These are phyloP conservation scores for Petrophora chlorosata DNA, from an alignment of 2,888 invertebrate species.

Conservation along the genomic window DNA sequence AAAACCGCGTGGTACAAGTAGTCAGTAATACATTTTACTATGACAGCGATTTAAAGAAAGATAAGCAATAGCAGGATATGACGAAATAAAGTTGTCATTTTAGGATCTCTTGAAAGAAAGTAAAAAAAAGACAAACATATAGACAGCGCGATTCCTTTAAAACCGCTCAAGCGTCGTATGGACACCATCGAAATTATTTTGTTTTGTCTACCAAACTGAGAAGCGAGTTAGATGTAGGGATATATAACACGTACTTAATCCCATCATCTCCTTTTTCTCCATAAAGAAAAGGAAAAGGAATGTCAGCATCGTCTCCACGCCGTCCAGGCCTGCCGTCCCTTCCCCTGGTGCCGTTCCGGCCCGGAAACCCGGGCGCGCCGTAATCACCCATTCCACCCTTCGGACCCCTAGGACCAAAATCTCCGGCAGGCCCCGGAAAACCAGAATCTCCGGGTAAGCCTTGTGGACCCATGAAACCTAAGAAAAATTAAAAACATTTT, in stretches of 20 bases:
- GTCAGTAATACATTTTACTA: too few species aligned
- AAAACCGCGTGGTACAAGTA: too few species aligned
- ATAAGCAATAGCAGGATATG: too few species aligned
- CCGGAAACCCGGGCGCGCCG: constrained; percentile 76
- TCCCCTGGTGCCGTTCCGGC: constrained; percentile 77
- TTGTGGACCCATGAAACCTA: constrained; percentile 72
- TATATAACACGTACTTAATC: constrained; percentile 51
- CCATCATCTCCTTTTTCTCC: constrained; percentile 80
- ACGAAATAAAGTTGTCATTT: too few species aligned
- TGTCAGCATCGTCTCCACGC: constrained; percentile 74
- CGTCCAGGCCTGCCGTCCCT: constrained; percentile 78
- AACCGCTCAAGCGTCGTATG: too few species aligned
- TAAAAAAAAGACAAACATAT: too few species aligned
- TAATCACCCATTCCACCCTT: constrained; percentile 70
- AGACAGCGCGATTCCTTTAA: too few species aligned
- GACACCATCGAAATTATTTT: too few species aligned
- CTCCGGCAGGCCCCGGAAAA: constrained; percentile 54
- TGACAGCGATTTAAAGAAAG: too few species aligned
- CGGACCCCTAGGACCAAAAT: constrained; percentile 59
- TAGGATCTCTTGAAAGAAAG: too few species aligned
- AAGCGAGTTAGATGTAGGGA: too few species aligned
- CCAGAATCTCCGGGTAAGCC: constrained; percentile 72
- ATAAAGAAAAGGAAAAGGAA: constrained; percentile 57
- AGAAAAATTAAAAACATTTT: neutral
- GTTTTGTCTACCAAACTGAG: too few species aligned